Percentiles rank a stretch among this genome's conserved stretches.
Conservation (phyloP, 1,140 invertebrate species). For the Drosophila funebris region DNA sequence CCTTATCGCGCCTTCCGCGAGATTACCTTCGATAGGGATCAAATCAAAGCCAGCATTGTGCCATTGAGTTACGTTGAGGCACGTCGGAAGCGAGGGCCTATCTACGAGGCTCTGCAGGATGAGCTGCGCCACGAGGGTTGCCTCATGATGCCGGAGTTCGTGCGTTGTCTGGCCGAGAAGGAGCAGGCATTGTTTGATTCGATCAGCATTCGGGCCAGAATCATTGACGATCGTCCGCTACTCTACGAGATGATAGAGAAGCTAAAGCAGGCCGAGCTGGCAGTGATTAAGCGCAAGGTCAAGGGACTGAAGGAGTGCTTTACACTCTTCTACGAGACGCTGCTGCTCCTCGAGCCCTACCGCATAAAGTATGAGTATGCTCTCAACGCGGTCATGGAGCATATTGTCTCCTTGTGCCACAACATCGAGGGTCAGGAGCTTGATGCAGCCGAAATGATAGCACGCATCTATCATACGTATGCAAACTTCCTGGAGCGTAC, state of each 20-base stretch:
- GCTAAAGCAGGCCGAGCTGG: constrained; percentile 55
- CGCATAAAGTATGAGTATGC: constrained; percentile 61
- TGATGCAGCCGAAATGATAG: constrained; percentile 59
- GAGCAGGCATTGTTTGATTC: constrained; percentile 57
- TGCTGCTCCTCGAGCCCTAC: constrained; percentile 58
- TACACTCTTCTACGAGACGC: constrained; percentile 50
- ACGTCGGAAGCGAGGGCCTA: constrained; percentile 41
- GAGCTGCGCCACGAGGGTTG: constrained; percentile 59
- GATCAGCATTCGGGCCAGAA: constrained; percentile 53
- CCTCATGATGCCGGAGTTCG: constrained; percentile 54
- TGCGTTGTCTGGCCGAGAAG: constrained; percentile 61
- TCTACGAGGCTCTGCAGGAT: constrained; percentile 57
- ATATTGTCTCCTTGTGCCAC: constrained; percentile 62
- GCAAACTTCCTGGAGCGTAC: constrained; percentile 36
- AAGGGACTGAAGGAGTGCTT: constrained; percentile 53
- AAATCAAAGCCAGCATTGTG: constrained; percentile 41
- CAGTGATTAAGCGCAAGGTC: constrained; percentile 21
- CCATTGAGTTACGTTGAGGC: constrained; percentile 45
- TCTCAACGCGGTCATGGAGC: constrained; percentile 54
- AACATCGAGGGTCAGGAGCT: constrained; percentile 48
- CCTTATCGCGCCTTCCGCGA: constrained; percentile 64
- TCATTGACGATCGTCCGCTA: constrained; percentile 50
- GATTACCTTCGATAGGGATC: constrained; percentile 58
- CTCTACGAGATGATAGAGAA: constrained; percentile 56
- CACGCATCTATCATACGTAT: constrained; percentile 67